Percentiles rank a stretch among this genome's conserved stretches.
These are phyloP conservation scores for Apamea anceps DNA, from an alignment of 2,888 invertebrate genomes.

Conservation along the genomic window DNA sequence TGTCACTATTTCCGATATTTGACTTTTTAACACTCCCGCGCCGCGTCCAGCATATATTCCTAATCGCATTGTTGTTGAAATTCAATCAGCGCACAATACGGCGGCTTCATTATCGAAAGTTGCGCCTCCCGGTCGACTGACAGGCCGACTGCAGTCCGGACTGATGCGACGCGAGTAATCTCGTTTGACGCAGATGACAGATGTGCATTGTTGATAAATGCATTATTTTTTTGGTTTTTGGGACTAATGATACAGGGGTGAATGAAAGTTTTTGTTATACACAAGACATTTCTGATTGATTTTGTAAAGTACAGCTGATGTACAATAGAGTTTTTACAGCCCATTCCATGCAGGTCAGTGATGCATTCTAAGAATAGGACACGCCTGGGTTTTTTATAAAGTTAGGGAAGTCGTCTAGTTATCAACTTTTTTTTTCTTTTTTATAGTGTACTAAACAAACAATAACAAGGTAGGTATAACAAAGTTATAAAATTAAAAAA, in stretches of 20 bases:
- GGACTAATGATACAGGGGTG: background rate
- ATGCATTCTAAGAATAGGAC: too few relatives aligned
- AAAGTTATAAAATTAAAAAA: background rate
- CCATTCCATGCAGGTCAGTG: background rate
- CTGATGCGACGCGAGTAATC: slow-evolving; percentile 12
- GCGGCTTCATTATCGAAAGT: slow-evolving; percentile 41
- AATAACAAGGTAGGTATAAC: background rate
- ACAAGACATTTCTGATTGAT: background rate
- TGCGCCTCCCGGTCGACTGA: slow-evolving; percentile 3
- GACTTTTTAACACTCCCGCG: background rate
- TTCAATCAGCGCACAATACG: slow-evolving; percentile 49
- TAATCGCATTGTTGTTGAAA: slow-evolving; percentile 50
- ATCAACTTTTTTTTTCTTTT: background rate
- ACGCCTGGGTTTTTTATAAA: background rate
- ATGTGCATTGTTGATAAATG: background rate
- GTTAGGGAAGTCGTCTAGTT: background rate
- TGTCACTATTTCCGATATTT: background rate
- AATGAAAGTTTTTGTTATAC: background rate
- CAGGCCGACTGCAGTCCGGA: slow-evolving; percentile 13
- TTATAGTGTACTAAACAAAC: background rate
- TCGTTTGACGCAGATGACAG: slow-evolving; percentile 30
- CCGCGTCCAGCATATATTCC: slow-evolving; percentile 1
- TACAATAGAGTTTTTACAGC: background rate
- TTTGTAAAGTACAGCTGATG: background rate
- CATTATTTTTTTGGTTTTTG: background rate